These are phyloP conservation scores for Lathamus discolor DNA, from an alignment of 2,113 vertebrate genomes.

Conservation along the genomic window DNA sequence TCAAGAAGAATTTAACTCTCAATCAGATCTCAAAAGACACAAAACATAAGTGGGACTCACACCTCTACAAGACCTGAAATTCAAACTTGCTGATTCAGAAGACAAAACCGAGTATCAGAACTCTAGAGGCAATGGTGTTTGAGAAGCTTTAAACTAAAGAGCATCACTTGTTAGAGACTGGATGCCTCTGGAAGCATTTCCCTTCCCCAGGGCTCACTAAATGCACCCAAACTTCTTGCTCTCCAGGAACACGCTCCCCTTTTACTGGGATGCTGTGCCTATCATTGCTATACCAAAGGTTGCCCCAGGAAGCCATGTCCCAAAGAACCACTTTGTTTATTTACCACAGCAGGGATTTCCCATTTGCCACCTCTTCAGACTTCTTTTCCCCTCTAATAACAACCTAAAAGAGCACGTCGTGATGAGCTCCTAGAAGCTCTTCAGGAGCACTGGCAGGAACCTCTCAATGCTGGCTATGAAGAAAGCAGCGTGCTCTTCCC, in stretches of 20 bases:
- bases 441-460: not conserved
- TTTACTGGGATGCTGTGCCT: accelerated
- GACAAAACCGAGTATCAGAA: not conserved
- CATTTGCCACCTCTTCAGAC: not conserved
- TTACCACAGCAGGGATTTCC: not conserved
- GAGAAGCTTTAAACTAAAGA: not conserved
- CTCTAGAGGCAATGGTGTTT: no score
- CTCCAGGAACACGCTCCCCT: not conserved
- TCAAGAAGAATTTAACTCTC: not conserved
- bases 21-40: not conserved
- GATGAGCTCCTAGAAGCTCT: not conserved
- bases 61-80: not conserved
- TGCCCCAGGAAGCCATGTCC: not conserved
- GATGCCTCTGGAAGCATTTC: not conserved
- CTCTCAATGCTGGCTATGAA: accelerated
- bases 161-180: not conserved
- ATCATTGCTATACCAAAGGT: not conserved
- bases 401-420: not conserved
- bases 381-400: not conserved
- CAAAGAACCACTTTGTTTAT: not conserved
- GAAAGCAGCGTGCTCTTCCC: not conserved
- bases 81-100: not conserved
- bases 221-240: not conserved
- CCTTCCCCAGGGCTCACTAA: not conserved
- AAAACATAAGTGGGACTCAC: accelerated